Evolutionary conservation across 2,797 vertebrate genomes (phyloP).

Genomic region (Anguilla marmorata): DNA sequence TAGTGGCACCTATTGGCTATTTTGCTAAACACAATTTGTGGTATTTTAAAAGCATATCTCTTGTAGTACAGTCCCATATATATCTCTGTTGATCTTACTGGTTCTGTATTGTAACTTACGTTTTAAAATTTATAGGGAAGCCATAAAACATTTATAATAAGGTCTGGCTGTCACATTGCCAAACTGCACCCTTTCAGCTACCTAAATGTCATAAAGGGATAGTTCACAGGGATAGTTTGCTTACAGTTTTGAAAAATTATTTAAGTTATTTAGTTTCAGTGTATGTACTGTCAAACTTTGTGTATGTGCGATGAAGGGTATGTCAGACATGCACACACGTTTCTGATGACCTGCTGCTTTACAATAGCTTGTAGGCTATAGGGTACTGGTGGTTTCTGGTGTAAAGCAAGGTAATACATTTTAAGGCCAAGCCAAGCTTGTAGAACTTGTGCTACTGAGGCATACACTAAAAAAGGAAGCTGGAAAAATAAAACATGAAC

Average conservation of each 20-base stretch:
- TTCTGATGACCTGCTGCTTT: no score
- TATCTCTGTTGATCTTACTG: not conserved
- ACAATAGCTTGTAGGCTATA: no score
- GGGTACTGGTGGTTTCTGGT: no score
- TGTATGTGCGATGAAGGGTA: no score
- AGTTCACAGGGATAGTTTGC: no score
- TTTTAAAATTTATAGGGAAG: slow-evolving; percentile 24
- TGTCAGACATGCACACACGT: no score
- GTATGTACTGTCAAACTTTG: no score
- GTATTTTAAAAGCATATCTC: slow-evolving; percentile 32
- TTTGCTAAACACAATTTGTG: slow-evolving; percentile 33
- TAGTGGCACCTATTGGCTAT: slow-evolving; percentile 62
- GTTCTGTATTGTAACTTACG: slow-evolving; percentile 11
- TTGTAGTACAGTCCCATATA: slow-evolving; percentile 3
- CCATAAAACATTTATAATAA: slow-evolving; percentile 7
- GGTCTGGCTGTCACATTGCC: slow-evolving; percentile 1
- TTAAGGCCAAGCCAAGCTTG: not conserved
- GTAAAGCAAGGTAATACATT: not conserved
- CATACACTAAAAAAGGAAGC: not conserved
- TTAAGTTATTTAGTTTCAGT: no score
- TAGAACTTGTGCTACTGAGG: not conserved
- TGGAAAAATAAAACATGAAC: not conserved
- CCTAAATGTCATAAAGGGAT: no score
- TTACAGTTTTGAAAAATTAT: no score
- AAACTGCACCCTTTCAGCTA: not conserved